Evolutionary conservation across 2,888 invertebrate species (phyloP).

Genomic region (Elegia similella): DNA sequence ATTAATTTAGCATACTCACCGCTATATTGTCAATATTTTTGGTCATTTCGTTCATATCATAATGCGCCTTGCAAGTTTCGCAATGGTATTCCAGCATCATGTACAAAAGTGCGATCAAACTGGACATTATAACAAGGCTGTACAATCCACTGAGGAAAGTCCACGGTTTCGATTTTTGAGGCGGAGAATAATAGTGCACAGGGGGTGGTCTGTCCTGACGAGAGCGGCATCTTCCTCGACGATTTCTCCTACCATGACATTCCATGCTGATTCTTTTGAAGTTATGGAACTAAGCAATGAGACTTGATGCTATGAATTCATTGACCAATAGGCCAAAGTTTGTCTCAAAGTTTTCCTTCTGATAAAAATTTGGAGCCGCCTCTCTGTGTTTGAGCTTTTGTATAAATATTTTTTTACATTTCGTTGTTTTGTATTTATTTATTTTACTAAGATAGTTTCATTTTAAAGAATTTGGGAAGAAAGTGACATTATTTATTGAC

Average conservation of each 20-base stretch:
- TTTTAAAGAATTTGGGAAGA: background rate
- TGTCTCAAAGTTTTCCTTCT: no score
- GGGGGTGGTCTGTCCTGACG: conserved; percentile 20
- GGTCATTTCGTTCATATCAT: conserved; percentile 45
- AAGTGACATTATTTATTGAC: background rate
- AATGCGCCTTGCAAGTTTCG: conserved; percentile 43
- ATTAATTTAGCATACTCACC: conserved; percentile 39
- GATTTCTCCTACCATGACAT: conserved; percentile 41
- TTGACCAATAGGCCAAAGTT: no score
- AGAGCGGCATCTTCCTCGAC: conserved; percentile 42
- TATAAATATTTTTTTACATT: background rate
- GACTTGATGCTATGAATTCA: no score
- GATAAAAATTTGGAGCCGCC: background rate
- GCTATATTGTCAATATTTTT: conserved; percentile 54
- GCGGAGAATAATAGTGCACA: conserved; percentile 17
- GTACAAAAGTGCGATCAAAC: conserved; percentile 51
- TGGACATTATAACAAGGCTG: conserved; percentile 48
- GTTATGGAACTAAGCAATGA: no score
- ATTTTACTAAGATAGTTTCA: background rate
- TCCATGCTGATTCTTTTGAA: conserved; percentile 38
- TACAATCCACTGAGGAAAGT: conserved; percentile 39
- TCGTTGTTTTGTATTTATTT: background rate
- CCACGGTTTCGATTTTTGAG: conserved; percentile 32
- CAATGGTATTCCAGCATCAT: conserved; percentile 60
- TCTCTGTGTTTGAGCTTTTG: background rate